phyloP scores from a whole-genome alignment of 30 jellyfish, hydroid and myxozoan species.

The Sanderia malayensis region DNA sequence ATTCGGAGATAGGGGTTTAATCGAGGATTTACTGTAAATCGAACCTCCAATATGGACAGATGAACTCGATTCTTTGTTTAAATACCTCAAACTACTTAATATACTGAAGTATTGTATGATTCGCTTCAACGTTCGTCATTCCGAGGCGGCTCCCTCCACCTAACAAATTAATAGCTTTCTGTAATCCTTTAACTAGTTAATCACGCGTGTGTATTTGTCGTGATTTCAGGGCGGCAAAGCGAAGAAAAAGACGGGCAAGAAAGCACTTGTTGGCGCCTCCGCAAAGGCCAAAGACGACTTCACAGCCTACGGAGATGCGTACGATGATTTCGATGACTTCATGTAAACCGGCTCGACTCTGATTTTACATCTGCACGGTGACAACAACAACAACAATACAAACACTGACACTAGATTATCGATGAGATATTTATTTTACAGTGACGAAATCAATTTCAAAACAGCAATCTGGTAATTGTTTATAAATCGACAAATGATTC shows the following conservation, averaged over 20 bases:
- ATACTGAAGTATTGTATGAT: not conserved
- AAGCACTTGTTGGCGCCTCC: conserved; percentile 52
- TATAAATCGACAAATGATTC: not conserved
- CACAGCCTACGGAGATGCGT: conserved; percentile 50
- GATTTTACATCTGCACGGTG: not conserved
- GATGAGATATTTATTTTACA: not conserved
- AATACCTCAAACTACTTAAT: not conserved
- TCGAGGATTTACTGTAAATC: too few relatives aligned
- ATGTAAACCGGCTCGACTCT: conserved; percentile 35
- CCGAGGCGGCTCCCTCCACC: too few relatives aligned
- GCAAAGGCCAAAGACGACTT: conserved; percentile 70
- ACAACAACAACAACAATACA: too few relatives aligned
- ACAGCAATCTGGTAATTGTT: not conserved
- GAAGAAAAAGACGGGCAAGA: conserved; percentile 45
- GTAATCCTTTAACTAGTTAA: not conserved
- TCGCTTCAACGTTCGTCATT: too few relatives aligned
- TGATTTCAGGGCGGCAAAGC: conserved; percentile 39
- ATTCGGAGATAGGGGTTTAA: too few relatives aligned
- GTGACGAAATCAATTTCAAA: not conserved
- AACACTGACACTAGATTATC: too few relatives aligned
- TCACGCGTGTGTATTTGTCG: not conserved
- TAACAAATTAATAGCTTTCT: not conserved
- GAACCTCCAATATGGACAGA: too few relatives aligned
- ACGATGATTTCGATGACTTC: conserved; percentile 88
- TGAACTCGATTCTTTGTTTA: not conserved